Base-by-base conservation (phyloP, 2,113 vertebrate genomes). In the Rhipidura dahli region DNA sequence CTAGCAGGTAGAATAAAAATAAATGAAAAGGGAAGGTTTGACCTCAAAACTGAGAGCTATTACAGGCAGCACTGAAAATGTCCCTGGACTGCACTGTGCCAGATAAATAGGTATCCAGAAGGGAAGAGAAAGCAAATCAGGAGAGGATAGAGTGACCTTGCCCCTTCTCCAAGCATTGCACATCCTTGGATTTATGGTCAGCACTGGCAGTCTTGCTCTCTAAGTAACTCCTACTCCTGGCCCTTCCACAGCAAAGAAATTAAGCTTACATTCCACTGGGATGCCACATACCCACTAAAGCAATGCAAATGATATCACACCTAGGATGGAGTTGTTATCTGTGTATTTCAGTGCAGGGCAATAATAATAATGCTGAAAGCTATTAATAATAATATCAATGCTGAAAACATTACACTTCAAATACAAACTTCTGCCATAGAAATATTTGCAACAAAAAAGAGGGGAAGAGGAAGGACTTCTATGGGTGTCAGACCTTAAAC, bases 401-500 rank as follows among this genome's bases (percentile, higher is more conserved):
- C 47, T 65, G 64, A 42, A 61, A 83, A 14, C 8, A 28, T 79
- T 88, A 15, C 7, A 42, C 16, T 49, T 76, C 44, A 73, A 73
- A 88, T 44, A 35, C 1, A 53, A 4, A 28, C 66, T 44, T 87
- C 35, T 89, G 35, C 73, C 24, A 35, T 27, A 57, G 14, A 8
- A 51, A 24, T 45, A 77, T 45, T 78, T 75, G 14, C 37, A 37
- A 13, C 7, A 66, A 16, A 39, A 83, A 45, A 63, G 20, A 63
- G 12, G 27, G 69, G 37, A 80, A 27, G 14, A 30, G 31, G 50
- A 84, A 23, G 59, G 27, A 37, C 18, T 80, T 78, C 24, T 10
- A 5, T 0, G 1, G 49, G 9, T 39, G 37, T 42, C 0, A 0
- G 64, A 15, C 21, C 12, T 79, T 27, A 53, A 16, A 7, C 8